Evolutionary conservation across 2,797 vertebrate species (phyloP).

Genomic region (Phataginus tetradactyla): DNA sequence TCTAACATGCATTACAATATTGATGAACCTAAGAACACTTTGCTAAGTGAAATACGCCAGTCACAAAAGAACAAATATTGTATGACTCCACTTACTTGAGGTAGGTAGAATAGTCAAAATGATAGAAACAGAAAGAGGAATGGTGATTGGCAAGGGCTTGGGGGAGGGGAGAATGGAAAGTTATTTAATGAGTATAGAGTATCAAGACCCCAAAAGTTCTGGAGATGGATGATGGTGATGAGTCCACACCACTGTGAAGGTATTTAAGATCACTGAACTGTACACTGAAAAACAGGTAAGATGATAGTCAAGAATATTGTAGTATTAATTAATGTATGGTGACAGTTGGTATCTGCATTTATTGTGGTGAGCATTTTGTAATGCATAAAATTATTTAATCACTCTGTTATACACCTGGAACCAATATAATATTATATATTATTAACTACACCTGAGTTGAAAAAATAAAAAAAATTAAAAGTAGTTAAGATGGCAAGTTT

Average conservation of each 20-base stretch:
- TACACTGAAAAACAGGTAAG: too few species aligned
- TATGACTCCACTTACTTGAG: neutral
- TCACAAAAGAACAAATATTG: neutral
- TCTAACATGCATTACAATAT: neutral
- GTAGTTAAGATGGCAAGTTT: neutral
- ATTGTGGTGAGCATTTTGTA: too few species aligned
- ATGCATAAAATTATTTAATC: too few species aligned
- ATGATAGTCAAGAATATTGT: too few species aligned
- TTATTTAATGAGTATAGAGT: neutral
- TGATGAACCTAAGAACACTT: neutral
- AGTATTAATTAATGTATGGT: too few species aligned
- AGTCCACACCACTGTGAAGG: neutral
- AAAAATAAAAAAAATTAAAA: too few species aligned
- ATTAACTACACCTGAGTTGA: too few species aligned
- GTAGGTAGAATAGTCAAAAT: neutral
- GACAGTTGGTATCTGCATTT: too few species aligned
- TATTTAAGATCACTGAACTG: neutral
- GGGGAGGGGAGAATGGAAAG: neutral
- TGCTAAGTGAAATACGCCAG: neutral
- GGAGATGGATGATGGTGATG: neutral
- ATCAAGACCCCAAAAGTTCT: neutral
- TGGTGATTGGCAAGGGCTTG: neutral
- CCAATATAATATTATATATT: too few species aligned
- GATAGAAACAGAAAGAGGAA: neutral
- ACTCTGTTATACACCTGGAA: too few species aligned